Evolutionary conservation across 2,797 vertebrate genomes (phyloP), one percentile per base, ranked within the genome.

Genomic region (Bovichtus diacanthus): DNA sequence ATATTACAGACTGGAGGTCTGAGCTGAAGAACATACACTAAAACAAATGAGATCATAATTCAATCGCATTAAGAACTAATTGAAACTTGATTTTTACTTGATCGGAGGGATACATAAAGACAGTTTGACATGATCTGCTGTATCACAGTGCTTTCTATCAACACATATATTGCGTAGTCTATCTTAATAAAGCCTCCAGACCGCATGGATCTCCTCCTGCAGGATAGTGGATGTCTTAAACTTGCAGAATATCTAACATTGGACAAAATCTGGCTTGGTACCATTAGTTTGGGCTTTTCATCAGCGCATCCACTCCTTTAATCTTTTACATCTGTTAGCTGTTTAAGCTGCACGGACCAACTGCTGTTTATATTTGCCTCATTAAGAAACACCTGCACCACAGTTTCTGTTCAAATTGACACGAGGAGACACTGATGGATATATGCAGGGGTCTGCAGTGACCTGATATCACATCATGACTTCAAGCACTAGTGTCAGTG

Each of bases 21-120:
- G 59, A 81, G 76, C 58, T 69, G 62, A 61, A 19, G 27, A 74
- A 75, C 27, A 66, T 18, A 54, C 8, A 49, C 15, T 11, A 34
- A 44, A 62, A 25, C 13, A 68, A 9, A 43, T 53, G 19, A 43
- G 21, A 70, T 67, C 41, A 31, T 19, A 1, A 34, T 54, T 47
- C 0, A 59, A n/a, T 51, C 12, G 4, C 10, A n/a, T 54, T 39
- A 23, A 58, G 25, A 38, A 63, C 61, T 9, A 61, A 46, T 15
- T n/a, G 1, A 61, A 75, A 79, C 34, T 68, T 3, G 12, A 67
- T 61, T 74, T 76, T 59, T 21, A 21, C 29, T 69, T 23, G 11
- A 21, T 15, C 55, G 39, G 15, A 68, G 31, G 16, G 23, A 25
- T 19, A 18, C 9, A 31, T 18, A 13, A 65, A 43, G 51, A 47